Percentiles rank a stretch among this genome's conserved stretches.
These are phyloP conservation scores for Anseranas semipalmata DNA, from an alignment of 2,113 vertebrate genomes.

Conservation along the genomic window DNA sequence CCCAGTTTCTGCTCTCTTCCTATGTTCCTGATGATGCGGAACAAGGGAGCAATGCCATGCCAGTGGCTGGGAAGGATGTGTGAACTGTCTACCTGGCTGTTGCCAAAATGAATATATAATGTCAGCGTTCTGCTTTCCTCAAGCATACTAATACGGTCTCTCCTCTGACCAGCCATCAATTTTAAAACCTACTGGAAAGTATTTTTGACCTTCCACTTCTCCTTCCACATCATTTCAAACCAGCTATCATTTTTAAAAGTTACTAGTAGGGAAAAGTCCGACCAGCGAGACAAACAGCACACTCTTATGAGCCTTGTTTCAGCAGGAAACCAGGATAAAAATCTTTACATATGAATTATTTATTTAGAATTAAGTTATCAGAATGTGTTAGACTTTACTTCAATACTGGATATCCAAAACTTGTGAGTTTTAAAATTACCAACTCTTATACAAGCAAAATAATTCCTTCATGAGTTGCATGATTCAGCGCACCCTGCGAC, in stretches of 20 bases:
- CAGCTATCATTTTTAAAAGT: not conserved
- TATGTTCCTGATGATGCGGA: not conserved
- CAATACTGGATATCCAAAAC: not conserved
- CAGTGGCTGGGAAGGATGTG: not conserved
- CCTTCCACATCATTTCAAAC: not conserved
- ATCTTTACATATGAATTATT: not conserved
- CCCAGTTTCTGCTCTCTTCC: not conserved
- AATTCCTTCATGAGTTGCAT: not conserved
- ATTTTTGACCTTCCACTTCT: not conserved
- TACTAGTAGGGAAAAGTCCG: not conserved
- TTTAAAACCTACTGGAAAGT: not conserved
- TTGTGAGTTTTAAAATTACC: not conserved
- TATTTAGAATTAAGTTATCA: not conserved
- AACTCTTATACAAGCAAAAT: not conserved
- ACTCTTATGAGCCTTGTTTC: not conserved
- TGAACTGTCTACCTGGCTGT: not conserved
- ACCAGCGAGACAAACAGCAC: not conserved
- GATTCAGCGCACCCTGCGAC: not conserved
- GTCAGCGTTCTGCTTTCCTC: not conserved
- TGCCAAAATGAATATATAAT: not conserved
- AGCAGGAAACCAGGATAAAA: not conserved
- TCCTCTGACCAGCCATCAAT: not conserved
- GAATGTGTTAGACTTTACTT: not conserved
- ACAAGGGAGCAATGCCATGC: not conserved
- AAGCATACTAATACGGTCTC: not conserved